Evolutionary conservation across 2,113 vertebrate genomes (phyloP).

Genomic region (Mastomys coucha): DNA sequence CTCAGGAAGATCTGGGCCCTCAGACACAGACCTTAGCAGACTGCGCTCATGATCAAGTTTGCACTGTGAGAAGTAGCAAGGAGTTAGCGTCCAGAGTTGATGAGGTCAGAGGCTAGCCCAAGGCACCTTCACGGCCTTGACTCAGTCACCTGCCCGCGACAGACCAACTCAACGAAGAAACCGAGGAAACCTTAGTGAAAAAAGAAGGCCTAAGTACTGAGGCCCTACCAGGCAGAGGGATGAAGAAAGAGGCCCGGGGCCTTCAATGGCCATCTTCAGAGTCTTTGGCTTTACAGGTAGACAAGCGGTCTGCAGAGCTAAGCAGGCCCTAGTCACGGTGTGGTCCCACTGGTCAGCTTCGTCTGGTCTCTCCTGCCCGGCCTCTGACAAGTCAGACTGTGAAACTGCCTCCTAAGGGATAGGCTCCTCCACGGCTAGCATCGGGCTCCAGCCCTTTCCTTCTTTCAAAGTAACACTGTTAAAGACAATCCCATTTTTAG

Average conservation of each 20-base stretch:
- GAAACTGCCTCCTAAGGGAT: background rate
- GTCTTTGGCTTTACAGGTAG: background rate
- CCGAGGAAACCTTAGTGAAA: background rate
- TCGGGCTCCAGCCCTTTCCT: background rate
- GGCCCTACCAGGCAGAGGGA: background rate
- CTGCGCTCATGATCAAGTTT: background rate
- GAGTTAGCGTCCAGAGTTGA: background rate
- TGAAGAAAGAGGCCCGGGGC: background rate
- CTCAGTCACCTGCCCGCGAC: background rate
- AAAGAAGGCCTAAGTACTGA: too few species aligned
- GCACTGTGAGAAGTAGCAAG: background rate
- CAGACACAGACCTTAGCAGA: background rate
- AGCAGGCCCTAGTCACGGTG: background rate
- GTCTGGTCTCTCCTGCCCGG: background rate
- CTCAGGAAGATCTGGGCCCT: background rate
- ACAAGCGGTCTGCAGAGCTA: background rate
- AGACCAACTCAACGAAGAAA: too few species aligned
- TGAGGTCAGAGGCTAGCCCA: background rate
- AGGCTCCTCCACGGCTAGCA: background rate
- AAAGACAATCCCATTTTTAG: too few species aligned
- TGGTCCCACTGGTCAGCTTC: background rate
- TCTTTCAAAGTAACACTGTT: too few species aligned
- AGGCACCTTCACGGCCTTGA: background rate
- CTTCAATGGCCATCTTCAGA: background rate
- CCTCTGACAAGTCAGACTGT: background rate